A percentile compares a stretch with the other conserved stretches of the same genome.
Conservation (phyloP, 2,113 vertebrate genomes). For the Tringa solitaria region DNA sequence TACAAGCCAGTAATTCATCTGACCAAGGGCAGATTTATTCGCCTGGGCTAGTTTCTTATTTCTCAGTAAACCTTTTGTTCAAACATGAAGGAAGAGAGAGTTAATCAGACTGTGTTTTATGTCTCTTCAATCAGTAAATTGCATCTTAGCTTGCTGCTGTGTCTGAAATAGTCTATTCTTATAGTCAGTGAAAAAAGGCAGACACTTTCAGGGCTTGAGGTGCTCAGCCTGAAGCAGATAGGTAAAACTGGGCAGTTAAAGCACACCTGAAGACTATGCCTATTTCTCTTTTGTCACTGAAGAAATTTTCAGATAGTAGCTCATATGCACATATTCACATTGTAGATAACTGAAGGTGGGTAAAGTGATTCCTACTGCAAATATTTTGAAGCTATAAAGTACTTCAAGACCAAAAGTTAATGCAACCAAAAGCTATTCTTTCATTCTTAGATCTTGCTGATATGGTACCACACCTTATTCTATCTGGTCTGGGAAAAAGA, state of each 20-base stretch:
- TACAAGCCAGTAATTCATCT: not conserved
- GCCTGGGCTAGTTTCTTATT: not conserved
- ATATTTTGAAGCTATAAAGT: not conserved
- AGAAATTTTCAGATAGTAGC: not conserved
- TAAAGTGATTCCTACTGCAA: not conserved
- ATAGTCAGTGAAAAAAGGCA: not conserved
- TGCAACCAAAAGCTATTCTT: not conserved
- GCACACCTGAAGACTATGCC: not conserved
- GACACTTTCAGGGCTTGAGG: not conserved
- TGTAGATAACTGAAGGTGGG: not conserved
- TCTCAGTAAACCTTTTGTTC: not conserved
- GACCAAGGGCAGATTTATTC: not conserved
- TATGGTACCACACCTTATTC: not conserved
- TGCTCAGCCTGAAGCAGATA: not conserved
- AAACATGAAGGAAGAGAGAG: not conserved
- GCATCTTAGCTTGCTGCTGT: not conserved
- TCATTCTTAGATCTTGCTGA: not conserved
- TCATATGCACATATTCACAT: not conserved
- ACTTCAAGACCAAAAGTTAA: not conserved
- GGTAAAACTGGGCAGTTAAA: not conserved
- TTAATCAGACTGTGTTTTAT: not conserved
- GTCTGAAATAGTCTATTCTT: not conserved
- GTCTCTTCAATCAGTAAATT: constrained; percentile 34
- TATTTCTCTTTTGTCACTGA: not conserved
- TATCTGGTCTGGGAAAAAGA: not conserved